Base-by-base conservation (phyloP, 2,888 invertebrate genomes). In the Stenodema calcarata region DNA sequence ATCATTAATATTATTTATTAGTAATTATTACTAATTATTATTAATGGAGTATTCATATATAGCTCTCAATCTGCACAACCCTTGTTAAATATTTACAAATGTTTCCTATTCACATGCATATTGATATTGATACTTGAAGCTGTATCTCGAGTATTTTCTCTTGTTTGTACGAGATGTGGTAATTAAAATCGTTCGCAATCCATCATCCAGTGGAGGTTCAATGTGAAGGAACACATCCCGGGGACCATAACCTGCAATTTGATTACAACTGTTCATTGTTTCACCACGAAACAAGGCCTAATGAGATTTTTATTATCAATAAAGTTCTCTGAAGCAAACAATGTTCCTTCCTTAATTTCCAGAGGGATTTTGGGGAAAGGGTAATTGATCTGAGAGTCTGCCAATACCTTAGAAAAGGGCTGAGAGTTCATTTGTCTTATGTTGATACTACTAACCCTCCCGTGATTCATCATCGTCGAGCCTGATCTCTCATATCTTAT, bases 401-500 rank as follows among this genome's bases (percentile, higher is more conserved):
- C 78, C 78, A 78, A 78, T 78, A 78, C 41, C 78, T 42, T 78
- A 44, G 14, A 47, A 44, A 78, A 78, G 78, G 78, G 44, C 44
- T 14, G 12, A 14, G 44, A 78, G 78, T 78, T 78, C 78, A 78
- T 78, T 78, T 78, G 78, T 78, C 78, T 78, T 78, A 47, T 44
- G 78, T 47, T 78, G 44, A 78, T 78, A 78, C 44, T 47, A 78
- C 35, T 35, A 35, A 35, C 16, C 75, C 75, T 1, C 78, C 12
- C 4, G 23, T 44, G 44, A 78, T 78, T 78, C 41, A 78, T 78
- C 78, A 78, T 78, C 44, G 78, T 78, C 41, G 76, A 14, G 76
- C 35, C n/a, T 18, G 41, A 23, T 35, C 41, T 18, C 78, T 78
- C 76, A 23, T 35, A 76, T 76, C 78, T 78, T 42, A 44, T 78